Evolutionary conservation across 2,797 vertebrate species (phyloP).

Genomic region (Gallinago nigripennis): DNA sequence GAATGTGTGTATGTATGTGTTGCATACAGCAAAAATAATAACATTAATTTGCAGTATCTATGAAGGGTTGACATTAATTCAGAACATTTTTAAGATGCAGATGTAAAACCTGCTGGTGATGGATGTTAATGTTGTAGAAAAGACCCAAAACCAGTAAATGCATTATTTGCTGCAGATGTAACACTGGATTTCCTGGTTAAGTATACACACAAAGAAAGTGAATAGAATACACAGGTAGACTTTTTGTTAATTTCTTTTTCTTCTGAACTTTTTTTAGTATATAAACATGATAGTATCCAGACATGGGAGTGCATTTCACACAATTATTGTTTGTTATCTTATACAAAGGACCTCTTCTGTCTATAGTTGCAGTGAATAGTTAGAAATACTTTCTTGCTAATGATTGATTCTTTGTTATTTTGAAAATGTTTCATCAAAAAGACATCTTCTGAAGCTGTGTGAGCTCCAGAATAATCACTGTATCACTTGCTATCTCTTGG

Average conservation of each 20-base stretch:
- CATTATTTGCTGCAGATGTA: background rate
- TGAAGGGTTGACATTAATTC: background rate
- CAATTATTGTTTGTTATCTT: fast-evolving
- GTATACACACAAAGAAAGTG: background rate
- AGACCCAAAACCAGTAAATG: background rate
- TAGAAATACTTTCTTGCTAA: background rate
- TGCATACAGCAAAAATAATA: background rate
- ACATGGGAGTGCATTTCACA: fast-evolving
- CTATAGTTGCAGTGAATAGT: background rate
- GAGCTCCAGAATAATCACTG: background rate
- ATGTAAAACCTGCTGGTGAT: background rate
- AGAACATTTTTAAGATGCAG: background rate
- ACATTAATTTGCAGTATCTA: background rate
- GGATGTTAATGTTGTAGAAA: background rate
- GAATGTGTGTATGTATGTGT: background rate
- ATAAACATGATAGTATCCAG: background rate
- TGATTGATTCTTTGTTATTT: background rate
- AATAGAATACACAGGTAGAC: background rate
- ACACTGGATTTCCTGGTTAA: background rate
- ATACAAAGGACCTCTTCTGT: background rate
- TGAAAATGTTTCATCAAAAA: background rate
- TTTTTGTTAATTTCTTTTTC: background rate
- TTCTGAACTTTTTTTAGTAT: background rate
- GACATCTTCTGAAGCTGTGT: background rate
- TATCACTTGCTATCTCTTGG: background rate